Evolutionary conservation across 1,140 invertebrate species (phyloP).

Genomic region (Drosophila busckii): DNA sequence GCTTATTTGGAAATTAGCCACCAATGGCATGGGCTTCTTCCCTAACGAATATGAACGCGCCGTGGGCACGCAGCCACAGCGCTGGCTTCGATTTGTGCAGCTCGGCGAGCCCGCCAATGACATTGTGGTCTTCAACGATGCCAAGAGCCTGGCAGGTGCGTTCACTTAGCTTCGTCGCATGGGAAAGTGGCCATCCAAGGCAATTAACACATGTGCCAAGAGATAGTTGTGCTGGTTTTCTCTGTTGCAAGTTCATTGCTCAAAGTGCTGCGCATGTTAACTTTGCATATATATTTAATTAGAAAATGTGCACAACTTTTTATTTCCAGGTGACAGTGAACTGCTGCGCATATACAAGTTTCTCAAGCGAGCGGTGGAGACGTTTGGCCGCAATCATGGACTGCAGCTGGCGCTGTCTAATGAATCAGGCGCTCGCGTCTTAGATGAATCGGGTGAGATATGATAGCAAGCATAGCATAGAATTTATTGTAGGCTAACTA

Average conservation of each 20-base stretch:
- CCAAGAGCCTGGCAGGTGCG: conserved; percentile 68
- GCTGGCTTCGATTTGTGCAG: conserved; percentile 58
- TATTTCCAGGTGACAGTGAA: conserved; percentile 58
- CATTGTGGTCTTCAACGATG: conserved; percentile 62
- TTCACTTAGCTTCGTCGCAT: conserved; percentile 1
- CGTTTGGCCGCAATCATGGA: conserved; percentile 65
- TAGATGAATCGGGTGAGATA: conserved; percentile 54
- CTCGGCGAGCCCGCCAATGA: conserved; percentile 63
- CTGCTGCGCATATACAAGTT: conserved; percentile 60
- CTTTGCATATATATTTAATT: conserved; percentile 40
- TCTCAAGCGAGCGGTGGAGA: conserved; percentile 63
- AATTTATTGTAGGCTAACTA: too few species aligned
- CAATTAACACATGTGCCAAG: conserved; percentile 21
- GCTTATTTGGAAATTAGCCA: conserved; percentile 70
- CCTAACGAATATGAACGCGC: conserved; percentile 66
- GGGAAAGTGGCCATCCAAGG: conserved; percentile 25
- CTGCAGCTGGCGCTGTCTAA: conserved; percentile 55
- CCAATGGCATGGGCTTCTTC: conserved; percentile 69
- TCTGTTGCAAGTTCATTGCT: conserved; percentile 1
- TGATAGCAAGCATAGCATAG: too few species aligned
- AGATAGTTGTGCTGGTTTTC: too few species aligned
- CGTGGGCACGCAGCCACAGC: conserved; percentile 29
- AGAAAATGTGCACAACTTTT: conserved; percentile 17
- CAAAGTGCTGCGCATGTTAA: conserved; percentile 49
- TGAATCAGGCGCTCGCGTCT: conserved; percentile 53